Evolutionary conservation across 1,140 invertebrate species (phyloP).

Genomic region (Apis mellifera): DNA sequence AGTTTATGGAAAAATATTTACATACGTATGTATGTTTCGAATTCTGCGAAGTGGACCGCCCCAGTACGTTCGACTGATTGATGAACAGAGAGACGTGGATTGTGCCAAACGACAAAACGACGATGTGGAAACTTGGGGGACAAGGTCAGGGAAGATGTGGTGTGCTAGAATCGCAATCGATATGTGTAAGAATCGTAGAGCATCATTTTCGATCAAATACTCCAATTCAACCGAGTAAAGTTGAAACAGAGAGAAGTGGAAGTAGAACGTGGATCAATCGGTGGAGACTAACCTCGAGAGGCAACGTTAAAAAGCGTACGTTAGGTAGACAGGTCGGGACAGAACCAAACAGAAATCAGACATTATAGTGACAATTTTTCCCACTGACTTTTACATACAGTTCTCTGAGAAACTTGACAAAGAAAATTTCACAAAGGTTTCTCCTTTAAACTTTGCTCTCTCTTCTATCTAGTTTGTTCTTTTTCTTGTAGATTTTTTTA

Average conservation of each 20-base stretch:
- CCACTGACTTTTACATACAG: neutral
- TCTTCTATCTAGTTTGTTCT: too few relatives aligned
- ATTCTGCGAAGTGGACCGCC: slow-evolving; percentile 6
- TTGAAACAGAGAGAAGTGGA: slow-evolving; percentile 1
- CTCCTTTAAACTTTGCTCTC: too few relatives aligned
- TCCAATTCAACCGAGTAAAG: neutral
- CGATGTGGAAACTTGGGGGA: neutral
- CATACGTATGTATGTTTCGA: neutral
- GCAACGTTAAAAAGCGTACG: neutral
- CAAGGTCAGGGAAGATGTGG: slow-evolving; percentile 23
- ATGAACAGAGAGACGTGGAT: neutral
- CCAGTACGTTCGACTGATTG: neutral
- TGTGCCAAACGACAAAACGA: neutral
- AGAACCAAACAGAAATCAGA: neutral
- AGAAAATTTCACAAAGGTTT: neutral
- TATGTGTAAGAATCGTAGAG: neutral
- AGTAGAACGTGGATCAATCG: slow-evolving; percentile 8
- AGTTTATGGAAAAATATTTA: neutral
- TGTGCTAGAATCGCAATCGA: neutral
- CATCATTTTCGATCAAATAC: neutral
- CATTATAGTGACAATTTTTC: neutral
- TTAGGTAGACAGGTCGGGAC: slow-evolving; percentile 1
- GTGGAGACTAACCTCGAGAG: neutral
- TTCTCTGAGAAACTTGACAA: too few relatives aligned
- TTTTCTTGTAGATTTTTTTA: neutral